These are phyloP conservation scores for Cossypha heuglini DNA, from an alignment of 2,797 vertebrate species.

Conservation along the genomic window DNA sequence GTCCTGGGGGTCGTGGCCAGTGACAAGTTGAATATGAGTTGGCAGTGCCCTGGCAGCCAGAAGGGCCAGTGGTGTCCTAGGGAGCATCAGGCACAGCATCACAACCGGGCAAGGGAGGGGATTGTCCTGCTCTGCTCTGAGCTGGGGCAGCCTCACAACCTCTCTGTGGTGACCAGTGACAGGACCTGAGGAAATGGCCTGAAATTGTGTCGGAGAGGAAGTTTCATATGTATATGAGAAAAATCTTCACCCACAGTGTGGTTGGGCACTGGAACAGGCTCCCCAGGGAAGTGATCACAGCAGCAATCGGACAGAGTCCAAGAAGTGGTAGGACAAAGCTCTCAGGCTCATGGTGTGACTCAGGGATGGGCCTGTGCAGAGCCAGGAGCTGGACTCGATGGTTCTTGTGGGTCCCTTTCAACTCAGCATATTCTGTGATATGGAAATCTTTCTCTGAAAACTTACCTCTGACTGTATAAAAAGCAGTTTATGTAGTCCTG, in stretches of 20 bases:
- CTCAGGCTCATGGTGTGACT: accelerated
- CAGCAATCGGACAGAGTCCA: not conserved
- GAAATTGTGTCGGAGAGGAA: not conserved
- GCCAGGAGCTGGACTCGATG: accelerated
- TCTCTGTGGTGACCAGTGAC: not conserved
- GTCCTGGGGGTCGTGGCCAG: accelerated
- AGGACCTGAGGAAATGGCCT: accelerated
- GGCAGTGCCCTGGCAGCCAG: not conserved
- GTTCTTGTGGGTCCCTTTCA: not conserved
- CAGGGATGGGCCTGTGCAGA: no score
- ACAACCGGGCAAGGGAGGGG: accelerated
- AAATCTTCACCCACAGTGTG: not conserved
- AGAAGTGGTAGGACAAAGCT: not conserved
- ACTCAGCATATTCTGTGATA: not conserved
- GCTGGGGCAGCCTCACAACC: accelerated
- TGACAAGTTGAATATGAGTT: accelerated
- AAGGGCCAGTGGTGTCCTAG: accelerated
- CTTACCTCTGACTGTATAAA: not conserved
- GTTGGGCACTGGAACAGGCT: not conserved
- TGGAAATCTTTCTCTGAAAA: not conserved
- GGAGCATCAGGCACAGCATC: not conserved
- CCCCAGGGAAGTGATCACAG: not conserved
- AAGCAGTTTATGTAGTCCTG: not conserved
- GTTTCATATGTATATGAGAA: not conserved
- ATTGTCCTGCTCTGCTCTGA: not conserved